Conservation (phyloP, 2,888 invertebrate species). For the Apeira syringaria region DNA sequence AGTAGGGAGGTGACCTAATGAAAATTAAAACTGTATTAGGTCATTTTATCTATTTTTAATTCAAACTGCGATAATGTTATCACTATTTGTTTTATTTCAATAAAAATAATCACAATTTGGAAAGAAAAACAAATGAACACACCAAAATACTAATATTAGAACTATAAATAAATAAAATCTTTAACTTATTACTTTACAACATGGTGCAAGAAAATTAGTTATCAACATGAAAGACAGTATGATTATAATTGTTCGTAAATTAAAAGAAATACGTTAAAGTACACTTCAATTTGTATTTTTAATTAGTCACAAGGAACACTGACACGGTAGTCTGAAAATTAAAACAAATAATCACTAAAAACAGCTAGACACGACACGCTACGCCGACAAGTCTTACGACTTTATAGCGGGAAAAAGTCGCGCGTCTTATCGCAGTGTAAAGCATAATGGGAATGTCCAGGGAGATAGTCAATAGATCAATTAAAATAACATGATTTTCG, state of each 20-base stretch:
- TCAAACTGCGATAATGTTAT: background rate
- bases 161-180: too few relatives aligned
- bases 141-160: slow-evolving; percentile 6
- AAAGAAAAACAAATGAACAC: slow-evolving; percentile 3
- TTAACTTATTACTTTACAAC: too few relatives aligned
- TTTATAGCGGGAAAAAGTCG: background rate
- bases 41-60: too few relatives aligned
- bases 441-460: slow-evolving; percentile 7
- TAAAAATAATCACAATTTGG: background rate
- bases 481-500: slow-evolving; percentile 14
- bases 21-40: too few relatives aligned
- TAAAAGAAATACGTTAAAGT: slow-evolving; percentile 3
- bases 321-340: too few relatives aligned
- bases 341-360: background rate
- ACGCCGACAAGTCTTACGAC: background rate
- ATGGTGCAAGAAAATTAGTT: too few relatives aligned
- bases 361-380: background rate
- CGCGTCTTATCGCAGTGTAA: background rate
- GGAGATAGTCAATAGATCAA: slow-evolving; percentile 11
- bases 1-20: too few relatives aligned
- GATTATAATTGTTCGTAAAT: slow-evolving; percentile 7
- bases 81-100: background rate
- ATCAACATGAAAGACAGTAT: too few relatives aligned
- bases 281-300: slow-evolving; percentile 1
- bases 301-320: slow-evolving; percentile 5